These are phyloP conservation scores for Cochlearius cochlearius DNA, from an alignment of 2,113 vertebrate species.

Conservation along the genomic window DNA sequence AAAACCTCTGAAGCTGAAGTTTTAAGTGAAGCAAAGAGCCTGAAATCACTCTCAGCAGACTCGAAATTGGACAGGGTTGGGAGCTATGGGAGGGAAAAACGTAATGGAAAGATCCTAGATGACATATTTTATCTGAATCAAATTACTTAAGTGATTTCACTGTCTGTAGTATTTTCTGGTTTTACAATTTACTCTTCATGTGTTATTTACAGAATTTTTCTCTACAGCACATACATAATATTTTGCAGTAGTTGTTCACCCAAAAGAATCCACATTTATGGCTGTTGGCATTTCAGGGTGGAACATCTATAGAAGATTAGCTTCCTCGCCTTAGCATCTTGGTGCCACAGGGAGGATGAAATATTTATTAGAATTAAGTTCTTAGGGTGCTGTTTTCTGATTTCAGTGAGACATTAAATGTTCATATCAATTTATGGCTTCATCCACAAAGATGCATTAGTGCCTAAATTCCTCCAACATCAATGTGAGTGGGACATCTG, in stretches of 20 bases:
- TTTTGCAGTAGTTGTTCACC: neutral
- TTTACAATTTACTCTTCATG: neutral
- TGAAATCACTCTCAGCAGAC: neutral
- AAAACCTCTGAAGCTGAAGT: neutral
- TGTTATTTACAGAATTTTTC: neutral
- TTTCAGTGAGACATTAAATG: neutral
- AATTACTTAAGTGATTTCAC: neutral
- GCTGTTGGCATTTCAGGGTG: neutral
- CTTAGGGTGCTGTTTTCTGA: neutral
- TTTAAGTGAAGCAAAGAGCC: neutral
- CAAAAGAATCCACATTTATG: neutral
- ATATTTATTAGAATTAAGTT: neutral
- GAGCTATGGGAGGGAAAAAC: neutral
- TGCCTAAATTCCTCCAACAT: neutral
- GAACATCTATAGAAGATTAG: neutral
- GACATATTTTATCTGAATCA: neutral
- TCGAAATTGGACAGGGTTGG: neutral
- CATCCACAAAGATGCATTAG: neutral
- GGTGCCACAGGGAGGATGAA: neutral
- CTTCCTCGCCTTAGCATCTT: neutral
- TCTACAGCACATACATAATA: fast-evolving
- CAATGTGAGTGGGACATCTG: neutral
- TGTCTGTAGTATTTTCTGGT: neutral
- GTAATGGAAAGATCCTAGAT: neutral
- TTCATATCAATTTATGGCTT: neutral